Evolutionary conservation across 2,113 vertebrate genomes (phyloP), one percentile per base, ranked within the genome.

Genomic region (Vulpes ferrilata): DNA sequence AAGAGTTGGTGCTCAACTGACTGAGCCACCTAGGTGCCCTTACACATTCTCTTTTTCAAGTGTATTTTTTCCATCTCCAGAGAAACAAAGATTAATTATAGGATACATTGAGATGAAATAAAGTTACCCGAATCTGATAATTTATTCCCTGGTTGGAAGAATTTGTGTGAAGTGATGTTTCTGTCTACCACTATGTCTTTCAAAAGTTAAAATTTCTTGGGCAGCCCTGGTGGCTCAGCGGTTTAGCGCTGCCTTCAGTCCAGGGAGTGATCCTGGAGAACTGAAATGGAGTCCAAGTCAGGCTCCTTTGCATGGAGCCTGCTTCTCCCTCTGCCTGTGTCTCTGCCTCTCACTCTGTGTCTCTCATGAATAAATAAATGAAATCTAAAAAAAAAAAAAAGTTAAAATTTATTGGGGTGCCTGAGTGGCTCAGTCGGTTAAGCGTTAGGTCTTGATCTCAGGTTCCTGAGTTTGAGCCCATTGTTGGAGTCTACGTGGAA

Each of bases 81-180:
- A 87, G 73, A 97, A 74, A 86, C 86, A 80, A 59, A 86, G 25
- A 19, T 78, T 22, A 30, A 82, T 74, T 35, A 69, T 17, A 90
- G 22, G 55, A 82, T 74, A 30, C 27, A 76, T 82, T 22, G 51
- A 90, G 90, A 65, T 81, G 38, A 90, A 67, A 85, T 85, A 13
- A 86, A 67, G 30, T 53, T 23, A 64, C 2, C 13, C 0, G 2
- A 78, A 95, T 80, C 30, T 80, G 64, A 73, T 92, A 1, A 43
- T 88, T 62, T 78, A 83, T 78, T 83, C 60, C 53, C 27, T 60
- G 32, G 7, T n/a, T 43, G 69, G 81, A 35, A 87, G 25, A 30
- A 90, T 35, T 67, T 57, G 20, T 43, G 13, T 65, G 38, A 74
- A 86, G 86, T n/a, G 15, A 67, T 9, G 3, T 95, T 95, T 74